Conservation (phyloP, 2,888 invertebrate species). For the Orthosia incerta region DNA sequence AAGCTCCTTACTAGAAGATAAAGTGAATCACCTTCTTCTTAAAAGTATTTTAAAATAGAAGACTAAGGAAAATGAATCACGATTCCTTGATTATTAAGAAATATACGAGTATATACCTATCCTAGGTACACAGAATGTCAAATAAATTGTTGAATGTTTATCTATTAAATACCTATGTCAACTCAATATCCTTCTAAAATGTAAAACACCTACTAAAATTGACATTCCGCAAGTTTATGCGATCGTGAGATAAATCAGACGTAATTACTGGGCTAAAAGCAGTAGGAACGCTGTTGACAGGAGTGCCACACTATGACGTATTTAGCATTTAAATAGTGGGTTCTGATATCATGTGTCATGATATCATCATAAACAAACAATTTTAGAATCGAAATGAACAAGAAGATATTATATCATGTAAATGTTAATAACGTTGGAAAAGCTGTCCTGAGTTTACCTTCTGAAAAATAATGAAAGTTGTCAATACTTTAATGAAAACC, state of each 20-base stretch:
- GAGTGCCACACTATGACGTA: conserved; percentile 43
- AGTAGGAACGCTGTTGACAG: conserved; percentile 38
- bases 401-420: not conserved
- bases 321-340: conserved; percentile 27
- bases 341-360: conserved; percentile 19
- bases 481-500: not conserved
- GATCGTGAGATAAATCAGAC: conserved; percentile 56
- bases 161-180: conserved; percentile 9
- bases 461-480: not conserved
- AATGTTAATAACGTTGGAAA: not conserved
- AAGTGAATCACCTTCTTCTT: conserved; percentile 13
- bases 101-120: not conserved
- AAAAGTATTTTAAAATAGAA: conserved; percentile 19
- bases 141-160: not conserved
- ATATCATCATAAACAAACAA: conserved; percentile 21
- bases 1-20: not conserved
- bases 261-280: conserved; percentile 41
- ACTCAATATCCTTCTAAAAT: conserved; percentile 36
- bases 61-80: conserved; percentile 1
- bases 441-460: not conserved
- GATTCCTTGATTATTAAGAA: not conserved
- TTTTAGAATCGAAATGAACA: conserved; percentile 16
- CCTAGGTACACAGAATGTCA: not conserved
- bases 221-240: conserved; percentile 39
- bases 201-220: conserved; percentile 37